Evolutionary conservation across 2,888 invertebrate genomes (phyloP).

Genomic region (Aquatica leii): DNA sequence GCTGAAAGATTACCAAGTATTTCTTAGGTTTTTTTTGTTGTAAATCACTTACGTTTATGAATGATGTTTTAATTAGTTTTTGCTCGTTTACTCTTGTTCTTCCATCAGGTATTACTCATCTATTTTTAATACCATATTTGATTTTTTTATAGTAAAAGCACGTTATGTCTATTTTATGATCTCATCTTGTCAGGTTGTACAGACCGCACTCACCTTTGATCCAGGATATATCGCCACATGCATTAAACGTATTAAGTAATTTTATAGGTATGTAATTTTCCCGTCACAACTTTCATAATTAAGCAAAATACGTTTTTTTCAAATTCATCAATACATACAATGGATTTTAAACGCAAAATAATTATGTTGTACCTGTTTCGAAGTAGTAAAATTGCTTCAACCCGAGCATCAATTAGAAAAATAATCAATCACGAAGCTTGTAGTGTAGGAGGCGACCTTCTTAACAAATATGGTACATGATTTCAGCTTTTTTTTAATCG

Average conservation of each 20-base stretch:
- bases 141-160: conserved; percentile 23
- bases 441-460: conserved; percentile 44
- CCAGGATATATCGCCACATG: conserved; percentile 34
- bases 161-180: conserved; percentile 30
- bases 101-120: conserved; percentile 19
- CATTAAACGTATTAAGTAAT: conserved; percentile 34
- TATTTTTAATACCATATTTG: conserved; percentile 18
- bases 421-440: conserved; percentile 44
- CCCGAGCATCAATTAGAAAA: conserved; percentile 43
- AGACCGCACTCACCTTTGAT: conserved; percentile 39
- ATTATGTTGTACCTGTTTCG: conserved; percentile 28
- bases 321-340: neutral
- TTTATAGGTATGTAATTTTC: conserved; percentile 29
- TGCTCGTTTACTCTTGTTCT: conserved; percentile 15
- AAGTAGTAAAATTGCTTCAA: conserved; percentile 33
- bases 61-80: conserved; percentile 13
- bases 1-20: neutral
- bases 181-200: conserved; percentile 33
- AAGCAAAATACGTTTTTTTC: too few relatives aligned
- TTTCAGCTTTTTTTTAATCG: conserved; percentile 38
- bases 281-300: conserved; percentile 26
- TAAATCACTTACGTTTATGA: neutral
- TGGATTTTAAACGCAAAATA: conserved; percentile 15
- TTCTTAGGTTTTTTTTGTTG: neutral
- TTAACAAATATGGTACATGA: conserved; percentile 43